These are phyloP conservation scores for Clarias magur DNA, from an alignment of 2,113 vertebrate genomes.

Conservation along the genomic window DNA sequence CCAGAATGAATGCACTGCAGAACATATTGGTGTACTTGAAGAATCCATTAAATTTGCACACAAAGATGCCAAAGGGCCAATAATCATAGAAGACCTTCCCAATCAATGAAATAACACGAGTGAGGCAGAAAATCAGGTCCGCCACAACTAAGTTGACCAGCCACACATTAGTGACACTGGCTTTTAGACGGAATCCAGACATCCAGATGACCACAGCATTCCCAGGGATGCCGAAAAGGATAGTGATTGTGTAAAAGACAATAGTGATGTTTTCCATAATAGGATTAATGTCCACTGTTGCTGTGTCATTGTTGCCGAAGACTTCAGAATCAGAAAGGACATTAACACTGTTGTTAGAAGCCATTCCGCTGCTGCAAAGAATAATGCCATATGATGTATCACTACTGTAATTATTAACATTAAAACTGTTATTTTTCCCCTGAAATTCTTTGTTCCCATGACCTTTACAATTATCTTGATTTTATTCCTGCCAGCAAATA, in stretches of 20 bases:
- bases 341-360: constrained; percentile 30
- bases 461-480: background rate
- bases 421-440: background rate
- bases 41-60: constrained; percentile 78
- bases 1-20: constrained; percentile 75
- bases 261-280: constrained; percentile 63
- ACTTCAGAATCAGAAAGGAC: background rate
- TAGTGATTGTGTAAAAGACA: constrained; percentile 68
- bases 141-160: constrained; percentile 75
- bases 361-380: constrained; percentile 49
- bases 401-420: background rate
- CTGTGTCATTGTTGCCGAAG: constrained; percentile 3
- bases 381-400: background rate
- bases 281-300: constrained; percentile 57
- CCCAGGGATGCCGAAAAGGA: constrained; percentile 68
- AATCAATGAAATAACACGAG: constrained; percentile 63
- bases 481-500: background rate
- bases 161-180: constrained; percentile 72
- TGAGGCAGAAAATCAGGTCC: constrained; percentile 72
- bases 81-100: constrained; percentile 68
- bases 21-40: constrained; percentile 78
- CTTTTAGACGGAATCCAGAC: constrained; percentile 62
- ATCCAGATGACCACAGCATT: constrained; percentile 75
- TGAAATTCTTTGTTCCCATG: background rate
- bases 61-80: constrained; percentile 73